Evolutionary conservation across 2,113 vertebrate genomes (phyloP).

Genomic region (Orcinus orca): DNA sequence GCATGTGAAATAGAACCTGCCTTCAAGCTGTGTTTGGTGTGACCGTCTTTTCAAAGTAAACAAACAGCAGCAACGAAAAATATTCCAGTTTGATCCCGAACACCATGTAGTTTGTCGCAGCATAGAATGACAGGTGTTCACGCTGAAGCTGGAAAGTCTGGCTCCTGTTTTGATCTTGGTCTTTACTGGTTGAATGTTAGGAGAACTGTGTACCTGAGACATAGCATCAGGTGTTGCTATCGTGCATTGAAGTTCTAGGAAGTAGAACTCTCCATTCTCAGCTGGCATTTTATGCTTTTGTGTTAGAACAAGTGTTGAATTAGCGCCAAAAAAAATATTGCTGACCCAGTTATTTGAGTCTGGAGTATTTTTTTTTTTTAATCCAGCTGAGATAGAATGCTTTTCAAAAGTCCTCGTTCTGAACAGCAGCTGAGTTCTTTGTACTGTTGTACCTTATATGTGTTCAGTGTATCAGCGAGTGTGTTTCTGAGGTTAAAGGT

Average conservation of each 20-base stretch:
- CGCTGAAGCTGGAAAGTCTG: neutral
- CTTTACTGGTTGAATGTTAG: neutral
- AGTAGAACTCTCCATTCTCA: neutral
- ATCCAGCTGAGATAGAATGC: neutral
- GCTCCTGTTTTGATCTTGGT: neutral
- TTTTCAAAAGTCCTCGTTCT: neutral
- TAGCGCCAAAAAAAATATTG: neutral
- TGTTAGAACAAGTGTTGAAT: neutral
- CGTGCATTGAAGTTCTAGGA: neutral
- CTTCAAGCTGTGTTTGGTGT: neutral
- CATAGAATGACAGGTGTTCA: neutral
- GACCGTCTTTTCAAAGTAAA: conserved; percentile 22
- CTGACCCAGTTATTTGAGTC: neutral
- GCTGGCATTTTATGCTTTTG: neutral
- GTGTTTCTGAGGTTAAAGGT: neutral
- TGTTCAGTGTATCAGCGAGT: neutral
- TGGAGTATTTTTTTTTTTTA: neutral
- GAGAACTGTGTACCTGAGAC: neutral
- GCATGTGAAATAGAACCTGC: neutral
- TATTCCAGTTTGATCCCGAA: neutral
- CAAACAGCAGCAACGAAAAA: neutral
- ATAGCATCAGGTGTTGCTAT: neutral
- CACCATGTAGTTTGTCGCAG: neutral
- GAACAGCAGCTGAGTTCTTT: neutral
- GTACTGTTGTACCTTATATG: neutral